Evolutionary conservation across 2,888 invertebrate species (phyloP).

Genomic region (Polymixis flavicincta): DNA sequence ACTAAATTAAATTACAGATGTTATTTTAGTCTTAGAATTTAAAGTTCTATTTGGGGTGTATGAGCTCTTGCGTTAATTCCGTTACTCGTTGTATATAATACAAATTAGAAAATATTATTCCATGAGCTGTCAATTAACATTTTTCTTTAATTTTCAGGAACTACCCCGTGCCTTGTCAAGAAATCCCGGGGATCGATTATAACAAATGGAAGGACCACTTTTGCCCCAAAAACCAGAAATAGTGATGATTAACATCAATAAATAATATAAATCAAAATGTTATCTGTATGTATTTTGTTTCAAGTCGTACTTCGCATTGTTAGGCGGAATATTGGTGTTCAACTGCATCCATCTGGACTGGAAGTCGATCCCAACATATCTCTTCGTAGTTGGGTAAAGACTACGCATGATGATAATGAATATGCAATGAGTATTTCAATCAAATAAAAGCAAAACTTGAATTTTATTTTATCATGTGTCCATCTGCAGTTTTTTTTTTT

Average conservation of each 20-base stretch:
- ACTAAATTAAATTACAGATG: too few relatives aligned
- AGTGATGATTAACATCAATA: slow-evolving; percentile 3
- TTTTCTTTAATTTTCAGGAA: slow-evolving; percentile 38
- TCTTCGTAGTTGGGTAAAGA: background rate
- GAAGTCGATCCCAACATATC: background rate
- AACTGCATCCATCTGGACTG: background rate
- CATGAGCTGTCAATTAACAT: background rate
- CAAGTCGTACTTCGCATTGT: background rate
- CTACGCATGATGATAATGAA: background rate
- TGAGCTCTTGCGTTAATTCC: too few relatives aligned
- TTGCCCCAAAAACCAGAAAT: slow-evolving; percentile 38
- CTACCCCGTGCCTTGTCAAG: slow-evolving; percentile 38
- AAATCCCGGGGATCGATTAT: slow-evolving; percentile 45
- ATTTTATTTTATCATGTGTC: background rate
- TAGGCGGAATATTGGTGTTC: background rate
- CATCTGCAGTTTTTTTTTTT: slow-evolving; percentile 4
- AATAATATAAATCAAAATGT: background rate
- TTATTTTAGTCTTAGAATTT: too few relatives aligned
- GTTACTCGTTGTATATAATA: too few relatives aligned
- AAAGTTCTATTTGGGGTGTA: too few relatives aligned
- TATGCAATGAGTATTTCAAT: background rate
- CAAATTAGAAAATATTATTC: background rate
- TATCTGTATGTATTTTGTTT: background rate
- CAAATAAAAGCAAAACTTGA: background rate
- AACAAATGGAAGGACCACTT: slow-evolving; percentile 51